These are phyloP conservation scores for Abrostola triplasia DNA, from an alignment of 2,888 invertebrate species.

Conservation along the genomic window DNA sequence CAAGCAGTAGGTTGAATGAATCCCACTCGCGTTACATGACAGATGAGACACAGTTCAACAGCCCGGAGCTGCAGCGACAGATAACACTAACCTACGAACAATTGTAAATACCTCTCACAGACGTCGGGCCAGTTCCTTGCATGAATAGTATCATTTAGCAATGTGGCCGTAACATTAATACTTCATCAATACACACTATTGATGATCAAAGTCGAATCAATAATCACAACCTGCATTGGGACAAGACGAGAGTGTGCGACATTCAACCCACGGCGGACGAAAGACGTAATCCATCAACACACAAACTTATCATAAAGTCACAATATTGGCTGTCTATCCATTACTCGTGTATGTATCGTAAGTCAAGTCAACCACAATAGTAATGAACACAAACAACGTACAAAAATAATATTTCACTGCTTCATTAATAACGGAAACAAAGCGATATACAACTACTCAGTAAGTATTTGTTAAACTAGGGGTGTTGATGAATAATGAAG, in stretches of 20 bases:
- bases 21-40: slow-evolving; percentile 35
- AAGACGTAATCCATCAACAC: slow-evolving; percentile 68
- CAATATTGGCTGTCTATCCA: slow-evolving; percentile 68
- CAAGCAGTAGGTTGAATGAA: slow-evolving; percentile 62
- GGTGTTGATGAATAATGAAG: slow-evolving; percentile 63
- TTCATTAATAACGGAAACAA: slow-evolving; percentile 72
- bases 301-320: slow-evolving; percentile 79
- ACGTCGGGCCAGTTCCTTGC: slow-evolving; percentile 19
- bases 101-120: slow-evolving; percentile 21
- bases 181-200: slow-evolving; percentile 47
- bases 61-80: slow-evolving; percentile 18
- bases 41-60: slow-evolving; percentile 24
- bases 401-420: slow-evolving; percentile 76
- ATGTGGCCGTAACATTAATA: slow-evolving; percentile 35
- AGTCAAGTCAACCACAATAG: slow-evolving; percentile 67
- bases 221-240: slow-evolving; percentile 68
- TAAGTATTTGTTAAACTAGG: slow-evolving; percentile 73
- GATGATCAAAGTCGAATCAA: slow-evolving; percentile 52
- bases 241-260: slow-evolving; percentile 42
- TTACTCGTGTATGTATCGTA: slow-evolving; percentile 31
- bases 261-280: slow-evolving; percentile 61
- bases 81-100: slow-evolving; percentile 43
- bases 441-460: slow-evolving; percentile 76
- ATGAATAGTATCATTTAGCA: slow-evolving; percentile 9
- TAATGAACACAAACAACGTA: slow-evolving; percentile 72